Conservation (phyloP, 1,140 invertebrate genomes). For the silkworm (Bombyx mori) region ASM3026992v2 NC_085133.1:4662001-4662500, state of each 20-base stretch:
- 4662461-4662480: slow-evolving; percentile 22
- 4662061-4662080: too few relatives aligned
- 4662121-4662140: slow-evolving; percentile 24
- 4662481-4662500: slow-evolving; percentile 16
- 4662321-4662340: slow-evolving; percentile 20
- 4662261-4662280: slow-evolving; percentile 46
- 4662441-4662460: slow-evolving; percentile 8
- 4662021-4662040: too few relatives aligned
- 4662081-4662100: slow-evolving; percentile 20
- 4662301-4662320: slow-evolving; percentile 32
- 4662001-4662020: too few relatives aligned
- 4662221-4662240: slow-evolving; percentile 47
- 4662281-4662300: slow-evolving; percentile 39
- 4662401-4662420: slow-evolving; percentile 26
- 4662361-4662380: slow-evolving; percentile 24
- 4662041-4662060: too few relatives aligned
- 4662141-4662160: slow-evolving; percentile 27
- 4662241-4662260: slow-evolving; percentile 26
- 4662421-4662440: slow-evolving; percentile 11
- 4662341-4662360: slow-evolving; percentile 25
- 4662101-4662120: slow-evolving; percentile 22
- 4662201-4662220: slow-evolving; percentile 56
- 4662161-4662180: slow-evolving; percentile 48
- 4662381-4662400: slow-evolving; percentile 28
- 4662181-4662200: slow-evolving; percentile 37